Base-by-base conservation (phyloP, 2,797 vertebrate genomes). In the Oceanodroma leucorhoa region DNA sequence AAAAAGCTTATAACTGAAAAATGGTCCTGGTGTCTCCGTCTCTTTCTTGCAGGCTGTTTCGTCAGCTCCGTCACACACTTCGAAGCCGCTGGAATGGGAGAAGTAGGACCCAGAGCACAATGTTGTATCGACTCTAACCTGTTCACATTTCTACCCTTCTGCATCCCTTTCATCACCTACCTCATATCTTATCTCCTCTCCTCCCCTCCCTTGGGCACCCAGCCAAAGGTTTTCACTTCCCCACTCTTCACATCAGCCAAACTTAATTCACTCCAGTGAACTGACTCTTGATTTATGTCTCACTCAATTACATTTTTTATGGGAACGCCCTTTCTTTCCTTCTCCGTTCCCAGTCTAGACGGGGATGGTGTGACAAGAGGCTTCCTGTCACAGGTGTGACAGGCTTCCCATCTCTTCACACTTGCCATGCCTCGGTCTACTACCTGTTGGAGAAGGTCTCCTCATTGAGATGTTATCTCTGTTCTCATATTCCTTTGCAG, bases 1-100 rank as follows among this genome's bases (percentile, higher is more conserved):
- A 97, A 98, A 98, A 98, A 97, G 97, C 97, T 98, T 98, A 98
- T 97, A 98, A 98, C 48, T 58, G 84, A 98, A 64, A 70, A 75
- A n/a, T 81, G 61, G 60, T 93, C 76, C 72, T 50, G 83, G 82
- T 89, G 91, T 97, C 86, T 97, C 83, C 54, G 51, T 95, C 75
- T 95, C 45, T 91, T 93, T 70, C 34, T 87, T 83, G 26, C 34
- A 82, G 70, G 41, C 76, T 57, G 13, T 79, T 91, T 77, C 2
- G 1, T 62, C 79, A 58, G 46, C 29, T 43, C 36, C 82, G 38
- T 70, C 2, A 0, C 26, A 55, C 27, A 9, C 75, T 81, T 85
- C 24, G 51, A 83, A 58, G 32, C 46, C 7, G 9, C 32, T 82
- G 62, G 70, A 61, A 61, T 45, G 54, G 65, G 69, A 89, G 78